Conservation (phyloP, 2,888 invertebrate species). For the Belgica antarctica region DNA sequence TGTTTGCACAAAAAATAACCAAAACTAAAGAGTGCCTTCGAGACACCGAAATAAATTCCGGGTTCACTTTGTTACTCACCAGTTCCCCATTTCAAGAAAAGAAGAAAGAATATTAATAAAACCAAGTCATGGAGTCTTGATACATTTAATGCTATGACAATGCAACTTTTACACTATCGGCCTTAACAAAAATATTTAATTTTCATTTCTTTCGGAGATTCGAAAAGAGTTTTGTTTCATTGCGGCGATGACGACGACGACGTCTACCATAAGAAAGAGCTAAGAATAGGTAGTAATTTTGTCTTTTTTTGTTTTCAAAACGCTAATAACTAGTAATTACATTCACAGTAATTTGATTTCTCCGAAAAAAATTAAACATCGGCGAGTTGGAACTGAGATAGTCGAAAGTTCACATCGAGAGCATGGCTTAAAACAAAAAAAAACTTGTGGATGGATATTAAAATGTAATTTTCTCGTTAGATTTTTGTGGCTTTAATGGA, state of each 20-base stretch:
- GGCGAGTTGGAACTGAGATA: neutral
- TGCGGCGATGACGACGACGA: neutral
- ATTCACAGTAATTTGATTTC: conserved; percentile 25
- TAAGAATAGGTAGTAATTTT: conserved; percentile 35
- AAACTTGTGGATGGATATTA: conserved; percentile 27
- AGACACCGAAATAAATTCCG: too few relatives aligned
- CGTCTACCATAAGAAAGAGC: neutral
- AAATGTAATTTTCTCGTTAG: conserved; percentile 39
- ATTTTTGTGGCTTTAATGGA: conserved; percentile 14
- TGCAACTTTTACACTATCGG: conserved; percentile 35
- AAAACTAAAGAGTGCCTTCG: neutral
- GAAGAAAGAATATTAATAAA: conserved; percentile 21
- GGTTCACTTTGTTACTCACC: neutral
- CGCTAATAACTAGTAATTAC: conserved; percentile 35
- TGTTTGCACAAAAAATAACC: neutral
- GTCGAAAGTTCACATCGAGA: neutral
- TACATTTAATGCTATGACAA: conserved; percentile 41
- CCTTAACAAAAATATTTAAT: conserved; percentile 5
- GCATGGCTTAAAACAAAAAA: neutral
- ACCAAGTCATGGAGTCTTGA: conserved; percentile 40
- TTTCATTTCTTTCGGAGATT: neutral
- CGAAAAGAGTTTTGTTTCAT: conserved; percentile 5
- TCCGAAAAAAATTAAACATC: neutral
- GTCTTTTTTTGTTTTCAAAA: conserved; percentile 26
- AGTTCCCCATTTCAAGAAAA: too few relatives aligned